Conservation (phyloP, 2,797 vertebrate species). For the Limosa lapponica region DNA sequence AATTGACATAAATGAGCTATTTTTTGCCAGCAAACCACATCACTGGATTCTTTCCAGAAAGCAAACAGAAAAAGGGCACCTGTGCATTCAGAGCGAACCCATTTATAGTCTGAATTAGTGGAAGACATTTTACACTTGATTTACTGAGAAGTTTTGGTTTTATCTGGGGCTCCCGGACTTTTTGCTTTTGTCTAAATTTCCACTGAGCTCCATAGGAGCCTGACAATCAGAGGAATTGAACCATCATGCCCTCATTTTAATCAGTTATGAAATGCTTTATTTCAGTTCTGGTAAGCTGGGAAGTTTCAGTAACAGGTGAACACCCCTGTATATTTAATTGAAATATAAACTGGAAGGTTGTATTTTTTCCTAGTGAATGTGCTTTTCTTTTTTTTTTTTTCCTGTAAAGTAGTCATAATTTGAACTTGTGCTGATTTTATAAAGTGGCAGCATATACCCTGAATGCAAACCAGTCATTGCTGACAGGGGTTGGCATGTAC, state of each 20-base stretch:
- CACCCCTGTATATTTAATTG: neutral
- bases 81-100: neutral
- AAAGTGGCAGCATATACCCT: neutral
- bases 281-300: neutral
- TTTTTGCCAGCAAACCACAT: neutral
- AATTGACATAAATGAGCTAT: neutral
- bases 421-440: neutral
- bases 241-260: neutral
- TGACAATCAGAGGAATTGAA: neutral
- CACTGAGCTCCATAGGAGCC: neutral
- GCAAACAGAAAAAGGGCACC: neutral
- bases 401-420: neutral
- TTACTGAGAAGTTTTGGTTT: neutral
- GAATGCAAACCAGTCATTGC: neutral
- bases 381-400: neutral
- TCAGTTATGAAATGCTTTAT: neutral
- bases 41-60: neutral
- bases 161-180: neutral
- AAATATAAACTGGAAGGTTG: neutral
- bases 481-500: neutral
- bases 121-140: constrained; percentile 1
- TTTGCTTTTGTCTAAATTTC: constrained; percentile 19
- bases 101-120: constrained; percentile 6
- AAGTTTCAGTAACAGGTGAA: neutral
- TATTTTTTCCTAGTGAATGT: neutral